phyloP scores from a whole-genome alignment of 2,888 invertebrate genomes.

The Isoperla grammatica region DNA sequence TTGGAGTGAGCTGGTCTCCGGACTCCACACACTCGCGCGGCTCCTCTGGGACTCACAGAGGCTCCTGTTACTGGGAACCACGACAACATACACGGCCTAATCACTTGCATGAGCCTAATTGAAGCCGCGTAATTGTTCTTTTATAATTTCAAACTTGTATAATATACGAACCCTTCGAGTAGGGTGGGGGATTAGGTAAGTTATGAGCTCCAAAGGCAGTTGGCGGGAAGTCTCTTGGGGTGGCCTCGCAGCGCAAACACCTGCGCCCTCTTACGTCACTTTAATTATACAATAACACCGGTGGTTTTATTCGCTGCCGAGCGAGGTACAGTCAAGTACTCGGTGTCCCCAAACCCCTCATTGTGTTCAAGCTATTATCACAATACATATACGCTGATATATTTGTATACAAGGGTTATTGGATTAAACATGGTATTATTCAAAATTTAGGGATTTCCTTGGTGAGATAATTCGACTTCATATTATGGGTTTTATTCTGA shows the following conservation, averaged over 20 bases:
- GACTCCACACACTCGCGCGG: not conserved
- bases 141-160: conserved; percentile 17
- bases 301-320: not conserved
- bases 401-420: too few species aligned
- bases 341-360: too few species aligned
- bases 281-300: conserved; percentile 18
- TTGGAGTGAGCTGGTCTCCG: not conserved
- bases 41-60: not conserved
- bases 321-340: not conserved
- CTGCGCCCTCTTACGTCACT: conserved; percentile 15
- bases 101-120: conserved; percentile 15
- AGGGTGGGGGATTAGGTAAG: conserved; percentile 13
- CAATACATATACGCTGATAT: too few species aligned
- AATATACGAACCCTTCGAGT: conserved; percentile 17
- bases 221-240: conserved; percentile 14
- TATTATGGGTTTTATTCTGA: too few species aligned
- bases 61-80: not conserved
- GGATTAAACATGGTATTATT: too few species aligned
- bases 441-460: too few species aligned
- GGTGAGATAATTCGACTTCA: too few species aligned
- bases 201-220: conserved; percentile 21
- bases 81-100: not conserved
- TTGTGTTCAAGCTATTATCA: too few species aligned
- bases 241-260: conserved; percentile 7
- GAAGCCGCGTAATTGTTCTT: conserved; percentile 14